phyloP scores from a whole-genome alignment of 2,113 vertebrate species.

The Genyomyrus donnyi region DNA sequence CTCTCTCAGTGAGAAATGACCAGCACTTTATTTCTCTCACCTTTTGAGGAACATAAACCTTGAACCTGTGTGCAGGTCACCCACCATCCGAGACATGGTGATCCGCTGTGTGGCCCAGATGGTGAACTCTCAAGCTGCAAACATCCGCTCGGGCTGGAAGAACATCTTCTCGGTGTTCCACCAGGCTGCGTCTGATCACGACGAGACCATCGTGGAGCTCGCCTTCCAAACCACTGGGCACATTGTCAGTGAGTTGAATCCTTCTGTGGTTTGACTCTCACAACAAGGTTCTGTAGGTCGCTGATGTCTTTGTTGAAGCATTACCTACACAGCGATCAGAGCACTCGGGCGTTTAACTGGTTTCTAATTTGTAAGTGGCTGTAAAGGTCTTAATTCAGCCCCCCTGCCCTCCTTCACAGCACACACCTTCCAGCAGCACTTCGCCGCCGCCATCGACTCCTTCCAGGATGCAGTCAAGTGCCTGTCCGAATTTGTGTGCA shows the following conservation, averaged over 20 bases:
- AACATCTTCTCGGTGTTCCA: constrained; percentile 97
- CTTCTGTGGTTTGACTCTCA: not conserved
- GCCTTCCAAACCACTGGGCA: constrained; percentile 92
- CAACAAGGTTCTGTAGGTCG: not conserved
- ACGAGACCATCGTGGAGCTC: constrained; percentile 89
- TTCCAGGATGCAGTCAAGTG: constrained; percentile 97
- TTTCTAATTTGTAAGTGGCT: not conserved
- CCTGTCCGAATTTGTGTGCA: constrained; percentile 93
- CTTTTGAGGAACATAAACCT: not conserved
- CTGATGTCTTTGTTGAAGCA: not conserved
- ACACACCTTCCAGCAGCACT: constrained; percentile 86
- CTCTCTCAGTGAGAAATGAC: not conserved
- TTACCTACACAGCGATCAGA: not conserved
- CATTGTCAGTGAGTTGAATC: constrained; percentile 80
- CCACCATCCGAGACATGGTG: constrained; percentile 94
- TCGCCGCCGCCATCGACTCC: constrained; percentile 91
- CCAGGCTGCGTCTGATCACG: constrained; percentile 86
- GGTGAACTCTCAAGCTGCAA: constrained; percentile 91
- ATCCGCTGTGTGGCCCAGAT: constrained; percentile 95
- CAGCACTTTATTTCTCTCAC: not conserved
- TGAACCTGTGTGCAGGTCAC: constrained; percentile 62
- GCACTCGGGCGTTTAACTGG: not conserved
- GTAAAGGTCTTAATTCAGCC: not conserved
- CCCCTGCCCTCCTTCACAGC: constrained; percentile 52
- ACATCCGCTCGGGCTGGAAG: constrained; percentile 98